phyloP scores from a whole-genome alignment of 2,797 vertebrate genomes.

The Sebastes nivosus region DNA sequence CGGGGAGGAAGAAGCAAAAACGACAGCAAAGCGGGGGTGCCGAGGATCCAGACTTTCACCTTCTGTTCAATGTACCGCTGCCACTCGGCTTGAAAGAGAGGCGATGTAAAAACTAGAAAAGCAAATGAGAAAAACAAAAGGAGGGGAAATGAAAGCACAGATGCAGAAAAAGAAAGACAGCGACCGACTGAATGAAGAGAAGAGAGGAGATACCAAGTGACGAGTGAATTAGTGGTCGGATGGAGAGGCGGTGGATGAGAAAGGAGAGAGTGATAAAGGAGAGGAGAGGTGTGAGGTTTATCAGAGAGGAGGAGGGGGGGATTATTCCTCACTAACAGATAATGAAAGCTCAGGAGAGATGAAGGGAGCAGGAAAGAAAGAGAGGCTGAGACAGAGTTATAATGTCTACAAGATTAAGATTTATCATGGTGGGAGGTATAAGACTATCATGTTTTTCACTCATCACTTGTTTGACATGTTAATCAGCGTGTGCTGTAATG shows the following conservation, averaged over 20 bases:
- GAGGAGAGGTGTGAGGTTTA: slow-evolving; percentile 9
- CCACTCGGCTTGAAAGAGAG: slow-evolving; percentile 44
- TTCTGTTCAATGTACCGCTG: slow-evolving; percentile 23
- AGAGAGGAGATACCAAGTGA: slow-evolving; percentile 8
- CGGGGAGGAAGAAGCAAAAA: slow-evolving; percentile 17
- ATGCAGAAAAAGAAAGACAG: slow-evolving; percentile 12
- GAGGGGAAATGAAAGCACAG: slow-evolving; percentile 14
- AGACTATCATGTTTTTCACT: neutral
- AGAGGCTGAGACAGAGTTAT: neutral
- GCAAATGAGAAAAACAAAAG: slow-evolving; percentile 56
- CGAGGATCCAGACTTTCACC: slow-evolving; percentile 15
- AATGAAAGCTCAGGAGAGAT: slow-evolving; percentile 17
- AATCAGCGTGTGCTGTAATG: neutral
- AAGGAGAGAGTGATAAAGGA: slow-evolving; percentile 8
- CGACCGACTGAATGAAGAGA: neutral
- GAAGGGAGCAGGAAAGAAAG: neutral
- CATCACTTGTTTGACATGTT: neutral
- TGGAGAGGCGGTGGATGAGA: neutral
- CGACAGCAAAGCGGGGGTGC: slow-evolving; percentile 22
- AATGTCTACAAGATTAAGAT: neutral
- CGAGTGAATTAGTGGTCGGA: neutral
- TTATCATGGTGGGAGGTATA: neutral
- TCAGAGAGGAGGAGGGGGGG: neutral
- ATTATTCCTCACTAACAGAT: slow-evolving; percentile 20
- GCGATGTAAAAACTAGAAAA: slow-evolving; percentile 6